These are phyloP conservation scores for Myzus persicae DNA, from an alignment of 1,140 invertebrate genomes.

Conservation along the genomic window DNA sequence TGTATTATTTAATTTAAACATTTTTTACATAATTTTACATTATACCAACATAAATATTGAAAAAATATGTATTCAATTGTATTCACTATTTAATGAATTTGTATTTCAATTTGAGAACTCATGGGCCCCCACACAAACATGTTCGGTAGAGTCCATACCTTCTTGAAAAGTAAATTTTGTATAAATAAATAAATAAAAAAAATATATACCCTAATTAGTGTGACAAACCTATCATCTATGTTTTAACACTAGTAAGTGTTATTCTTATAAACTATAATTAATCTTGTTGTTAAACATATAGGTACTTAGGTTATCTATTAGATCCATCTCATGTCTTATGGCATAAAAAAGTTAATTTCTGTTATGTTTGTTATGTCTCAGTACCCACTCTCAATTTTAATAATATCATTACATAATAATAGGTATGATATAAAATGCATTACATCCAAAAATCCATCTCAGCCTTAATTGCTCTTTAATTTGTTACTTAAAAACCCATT, in stretches of 20 bases:
- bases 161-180: too few species aligned
- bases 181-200: too few species aligned
- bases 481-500: conserved; percentile 51
- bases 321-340: neutral
- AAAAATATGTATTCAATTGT: too few species aligned
- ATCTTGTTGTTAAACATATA: neutral
- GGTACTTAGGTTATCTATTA: neutral
- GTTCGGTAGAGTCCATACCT: too few species aligned
- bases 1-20: too few species aligned
- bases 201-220: neutral
- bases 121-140: too few species aligned
- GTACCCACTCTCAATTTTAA: neutral
- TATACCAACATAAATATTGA: too few species aligned
- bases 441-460: neutral
- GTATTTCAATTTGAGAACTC: too few species aligned
- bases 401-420: neutral
- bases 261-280: neutral
- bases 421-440: neutral
- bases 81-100: too few species aligned
- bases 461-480: conserved; percentile 34
- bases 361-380: neutral
- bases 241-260: neutral
- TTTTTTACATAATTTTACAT: too few species aligned
- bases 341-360: neutral
- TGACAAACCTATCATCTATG: neutral